Base-by-base conservation (phyloP, 2,113 vertebrate species). In the Carassius auratus region DNA sequence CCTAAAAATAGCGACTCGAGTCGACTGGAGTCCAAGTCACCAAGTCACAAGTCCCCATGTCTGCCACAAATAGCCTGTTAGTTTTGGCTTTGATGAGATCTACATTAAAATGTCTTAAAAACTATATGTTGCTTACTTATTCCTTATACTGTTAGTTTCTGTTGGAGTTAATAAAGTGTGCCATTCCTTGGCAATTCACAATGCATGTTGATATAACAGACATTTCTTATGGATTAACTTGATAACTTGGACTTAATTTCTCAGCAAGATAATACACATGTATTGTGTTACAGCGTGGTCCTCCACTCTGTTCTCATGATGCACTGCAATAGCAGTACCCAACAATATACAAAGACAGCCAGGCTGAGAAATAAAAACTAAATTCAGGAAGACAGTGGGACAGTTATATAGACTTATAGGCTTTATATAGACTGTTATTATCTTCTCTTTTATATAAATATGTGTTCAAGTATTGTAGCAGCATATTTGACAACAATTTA, bases 271-370 rank as follows among this genome's bases (percentile, higher is more conserved):
- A 52, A 75, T 14, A 23, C n/a, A 75, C 17, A 45, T 52, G 4
- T 74, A 74, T 74, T 48, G 74, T 23, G 30, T 55, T 76, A 26
- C 74, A 74, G 42, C 12, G 26, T 75, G n/a, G 3, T n/a, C n/a
- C 15, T 50, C n/a, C 73, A 26, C 26, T 84, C 2, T 33, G 76
- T 68, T 82, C 74, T 50, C 61, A 42, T 59, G 15, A 86, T 76
- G n/a, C 52, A 86, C 30, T 76, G 71, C 71, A 68, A 80, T 52
- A 61, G 5, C 45, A 14, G 21, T 74, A 36, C 23, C 45, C 73
- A 52, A 30, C 23, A 9, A 23, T 30, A 5, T 17, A 73, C 36
- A 30, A 30, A 73, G 1, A 50, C 62, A 30, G 12, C 23, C 23
- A 30, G 21, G 59, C 59, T 21, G 57, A 61, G 8, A 61, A 12